Percentiles rank a stretch among this genome's conserved stretches.
These are phyloP conservation scores for Peromyscus leucopus DNA, from an alignment of 2,113 vertebrate species.

Conservation along the genomic window DNA sequence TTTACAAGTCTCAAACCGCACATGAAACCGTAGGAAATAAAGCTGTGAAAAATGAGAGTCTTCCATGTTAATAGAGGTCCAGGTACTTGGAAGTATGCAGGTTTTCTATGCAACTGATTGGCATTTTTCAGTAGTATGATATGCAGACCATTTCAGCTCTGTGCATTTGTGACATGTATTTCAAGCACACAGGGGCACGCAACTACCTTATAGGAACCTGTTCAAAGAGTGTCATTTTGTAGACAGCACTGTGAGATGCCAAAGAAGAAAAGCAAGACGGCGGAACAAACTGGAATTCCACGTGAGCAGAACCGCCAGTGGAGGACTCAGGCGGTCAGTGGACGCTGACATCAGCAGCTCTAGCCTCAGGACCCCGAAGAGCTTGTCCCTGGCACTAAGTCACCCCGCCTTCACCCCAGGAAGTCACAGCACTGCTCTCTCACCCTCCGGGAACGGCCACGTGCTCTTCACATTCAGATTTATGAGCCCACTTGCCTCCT, in stretches of 20 bases:
- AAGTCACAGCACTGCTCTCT: conserved; percentile 28
- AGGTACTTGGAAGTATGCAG: not conserved
- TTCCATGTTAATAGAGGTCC: not conserved
- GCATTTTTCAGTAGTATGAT: not conserved
- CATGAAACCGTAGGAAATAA: not conserved
- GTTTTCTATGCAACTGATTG: not conserved
- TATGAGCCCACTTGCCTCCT: conserved; percentile 65
- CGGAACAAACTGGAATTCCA: not conserved
- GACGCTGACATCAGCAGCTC: not conserved
- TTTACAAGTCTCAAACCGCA: not conserved
- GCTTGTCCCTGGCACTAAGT: not conserved
- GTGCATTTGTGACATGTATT: not conserved
- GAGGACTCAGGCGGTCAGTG: not conserved
- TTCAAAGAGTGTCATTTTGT: not conserved
- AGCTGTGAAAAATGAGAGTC: conserved; percentile 26
- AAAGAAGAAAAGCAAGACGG: not conserved
- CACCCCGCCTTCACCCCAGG: not conserved
- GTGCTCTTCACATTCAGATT: conserved; percentile 39
- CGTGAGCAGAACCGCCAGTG: not conserved
- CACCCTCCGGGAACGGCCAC: conserved; percentile 41
- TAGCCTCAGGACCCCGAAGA: not conserved
- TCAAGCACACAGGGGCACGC: not conserved
- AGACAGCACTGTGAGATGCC: not conserved
- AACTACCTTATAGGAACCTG: not conserved
- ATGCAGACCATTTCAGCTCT: not conserved